phyloP scores from a whole-genome alignment of 2,113 vertebrate genomes.

The Chelonoidis abingdonii region DNA sequence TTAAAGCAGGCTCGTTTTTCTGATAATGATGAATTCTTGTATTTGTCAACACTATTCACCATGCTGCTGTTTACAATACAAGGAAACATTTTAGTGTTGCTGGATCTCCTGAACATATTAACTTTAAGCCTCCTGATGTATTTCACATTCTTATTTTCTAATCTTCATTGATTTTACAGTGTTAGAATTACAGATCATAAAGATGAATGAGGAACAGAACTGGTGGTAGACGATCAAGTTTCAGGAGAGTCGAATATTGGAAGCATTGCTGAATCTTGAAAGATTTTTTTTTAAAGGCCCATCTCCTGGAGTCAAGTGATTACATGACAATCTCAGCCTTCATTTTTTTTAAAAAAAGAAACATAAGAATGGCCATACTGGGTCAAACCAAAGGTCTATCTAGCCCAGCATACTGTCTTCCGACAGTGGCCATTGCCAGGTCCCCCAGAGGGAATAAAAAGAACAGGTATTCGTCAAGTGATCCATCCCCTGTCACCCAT shows the following conservation, averaged over 20 bases:
- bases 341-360: not conserved
- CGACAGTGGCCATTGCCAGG: too few species aligned
- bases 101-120: not conserved
- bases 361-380: too few species aligned
- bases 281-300: not conserved
- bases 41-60: not conserved
- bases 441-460: too few species aligned
- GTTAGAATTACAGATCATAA: not conserved
- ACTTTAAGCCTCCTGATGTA: fast-evolving
- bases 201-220: not conserved
- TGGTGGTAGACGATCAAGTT: not conserved
- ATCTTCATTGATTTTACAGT: not conserved
- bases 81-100: not conserved
- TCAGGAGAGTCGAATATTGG: not conserved
- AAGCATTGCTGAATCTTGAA: not conserved
- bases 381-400: too few species aligned
- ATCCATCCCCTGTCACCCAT: too few species aligned
- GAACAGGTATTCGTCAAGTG: too few species aligned
- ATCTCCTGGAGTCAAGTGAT: not conserved
- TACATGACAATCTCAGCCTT: not conserved
- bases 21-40: not conserved
- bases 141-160: not conserved
- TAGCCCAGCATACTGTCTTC: too few species aligned
- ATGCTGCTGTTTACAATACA: not conserved
- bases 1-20: not conserved